A percentile compares a stretch with the other conserved stretches of the same genome.
Conservation (phyloP, 2,888 invertebrate species). For the Sarcophaga subvicina region DNA sequence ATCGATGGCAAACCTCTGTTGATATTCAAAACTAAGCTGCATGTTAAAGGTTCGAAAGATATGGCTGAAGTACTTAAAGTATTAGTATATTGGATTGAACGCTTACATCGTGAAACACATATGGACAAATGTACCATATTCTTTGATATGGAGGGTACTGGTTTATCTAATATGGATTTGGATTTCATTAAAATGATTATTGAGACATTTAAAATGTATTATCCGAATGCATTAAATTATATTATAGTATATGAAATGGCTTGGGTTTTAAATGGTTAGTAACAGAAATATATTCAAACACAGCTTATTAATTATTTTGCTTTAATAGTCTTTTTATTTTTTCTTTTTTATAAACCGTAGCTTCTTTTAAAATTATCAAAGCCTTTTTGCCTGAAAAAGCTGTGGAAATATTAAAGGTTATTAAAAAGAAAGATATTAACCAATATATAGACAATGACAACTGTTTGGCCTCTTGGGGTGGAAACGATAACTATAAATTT, state of each 20-base stretch:
- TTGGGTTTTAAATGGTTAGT: slow-evolving; percentile 91
- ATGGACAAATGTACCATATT: slow-evolving; percentile 91
- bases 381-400: slow-evolving; percentile 93
- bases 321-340: not conserved
- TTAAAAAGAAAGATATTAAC: slow-evolving; percentile 88
- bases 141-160: slow-evolving; percentile 95
- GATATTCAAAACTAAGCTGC: slow-evolving; percentile 91
- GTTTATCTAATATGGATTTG: slow-evolving; percentile 94
- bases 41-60: slow-evolving; percentile 89
- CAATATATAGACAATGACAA: slow-evolving; percentile 89
- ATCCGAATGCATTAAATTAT: slow-evolving; percentile 93
- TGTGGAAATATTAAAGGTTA: slow-evolving; percentile 93
- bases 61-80: slow-evolving; percentile 89
- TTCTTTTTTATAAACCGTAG: slow-evolving; percentile 81
- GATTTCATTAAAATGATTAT: slow-evolving; percentile 95
- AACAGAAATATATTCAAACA: not conserved
- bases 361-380: slow-evolving; percentile 95
- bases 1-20: slow-evolving; percentile 90
- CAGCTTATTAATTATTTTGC: not conserved
- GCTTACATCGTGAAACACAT: slow-evolving; percentile 85
- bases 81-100: slow-evolving; percentile 89
- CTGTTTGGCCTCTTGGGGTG: slow-evolving; percentile 91
- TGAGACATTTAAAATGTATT: slow-evolving; percentile 92
- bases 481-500: slow-evolving; percentile 88
- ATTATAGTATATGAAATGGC: slow-evolving; percentile 97